Evolutionary conservation across 35 echinoderm and acorn worm species (phyloP).

Genomic region (Ptychodera flava): DNA sequence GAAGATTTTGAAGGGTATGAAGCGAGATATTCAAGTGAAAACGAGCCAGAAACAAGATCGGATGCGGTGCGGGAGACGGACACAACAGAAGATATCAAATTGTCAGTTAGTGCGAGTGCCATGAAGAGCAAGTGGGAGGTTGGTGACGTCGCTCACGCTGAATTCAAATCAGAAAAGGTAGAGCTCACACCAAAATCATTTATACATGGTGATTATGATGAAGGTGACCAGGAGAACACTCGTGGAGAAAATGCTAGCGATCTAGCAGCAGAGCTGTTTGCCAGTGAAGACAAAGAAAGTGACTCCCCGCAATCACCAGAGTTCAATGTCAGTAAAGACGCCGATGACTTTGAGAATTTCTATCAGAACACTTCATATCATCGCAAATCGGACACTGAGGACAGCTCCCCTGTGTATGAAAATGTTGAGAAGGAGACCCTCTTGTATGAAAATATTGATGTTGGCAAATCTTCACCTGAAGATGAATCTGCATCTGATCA

Average conservation of each 20-base stretch:
- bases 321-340: not conserved
- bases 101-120: slow-evolving; percentile 8
- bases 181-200: slow-evolving; percentile 22
- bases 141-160: slow-evolving; percentile 39
- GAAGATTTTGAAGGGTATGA: not conserved
- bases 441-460: not conserved
- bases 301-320: not conserved
- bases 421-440: not conserved
- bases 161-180: slow-evolving; percentile 16
- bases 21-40: not conserved
- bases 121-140: slow-evolving; percentile 44
- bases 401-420: not conserved
- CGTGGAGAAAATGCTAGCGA: not conserved
- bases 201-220: not conserved
- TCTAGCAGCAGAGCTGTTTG: not conserved
- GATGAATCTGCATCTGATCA: not conserved
- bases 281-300: not conserved
- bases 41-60: not conserved
- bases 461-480: not conserved
- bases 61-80: not conserved
- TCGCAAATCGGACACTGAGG: not conserved
- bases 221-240: not conserved
- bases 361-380: not conserved
- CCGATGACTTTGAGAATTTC: not conserved
- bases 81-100: slow-evolving; percentile 10